Evolutionary conservation across 2,113 vertebrate species (phyloP).

Genomic region (Etheostoma spectabile): DNA sequence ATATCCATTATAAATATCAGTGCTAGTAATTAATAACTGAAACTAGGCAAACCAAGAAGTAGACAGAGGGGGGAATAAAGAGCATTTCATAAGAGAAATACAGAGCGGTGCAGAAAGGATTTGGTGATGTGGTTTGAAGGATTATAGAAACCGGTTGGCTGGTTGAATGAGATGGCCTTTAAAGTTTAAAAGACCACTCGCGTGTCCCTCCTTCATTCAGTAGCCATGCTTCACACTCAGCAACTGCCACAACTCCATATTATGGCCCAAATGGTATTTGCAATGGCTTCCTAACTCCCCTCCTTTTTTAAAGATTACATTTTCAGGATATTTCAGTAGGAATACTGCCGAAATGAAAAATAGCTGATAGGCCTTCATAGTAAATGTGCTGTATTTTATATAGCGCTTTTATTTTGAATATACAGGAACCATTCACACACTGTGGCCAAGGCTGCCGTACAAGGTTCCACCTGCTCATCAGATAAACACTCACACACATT

Average conservation of each 20-base stretch:
- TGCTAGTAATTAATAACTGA: neutral
- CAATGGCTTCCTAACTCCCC: neutral
- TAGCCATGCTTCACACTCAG: slow-evolving; percentile 18
- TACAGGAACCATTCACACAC: too few relatives aligned
- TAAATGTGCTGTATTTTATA: too few relatives aligned
- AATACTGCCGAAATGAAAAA: neutral
- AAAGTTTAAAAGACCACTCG: slow-evolving; percentile 48
- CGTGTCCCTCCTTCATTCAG: slow-evolving; percentile 28
- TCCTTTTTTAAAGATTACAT: slow-evolving; percentile 22
- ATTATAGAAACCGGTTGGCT: slow-evolving; percentile 40
- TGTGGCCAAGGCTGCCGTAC: too few relatives aligned
- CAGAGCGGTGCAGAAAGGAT: slow-evolving; percentile 32
- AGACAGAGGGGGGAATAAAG: neutral
- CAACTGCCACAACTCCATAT: slow-evolving; percentile 34
- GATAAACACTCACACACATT: too few relatives aligned
- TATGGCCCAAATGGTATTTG: slow-evolving; percentile 58
- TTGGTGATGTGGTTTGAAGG: slow-evolving; percentile 45
- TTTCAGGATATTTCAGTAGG: slow-evolving; percentile 4
- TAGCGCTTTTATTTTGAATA: too few relatives aligned
- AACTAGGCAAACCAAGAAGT: neutral
- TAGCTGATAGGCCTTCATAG: neutral
- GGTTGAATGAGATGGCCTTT: slow-evolving; percentile 45
- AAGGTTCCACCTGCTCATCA: too few relatives aligned
- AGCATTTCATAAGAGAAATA: slow-evolving; percentile 27
- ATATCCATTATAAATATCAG: neutral